Evolutionary conservation across 2,113 vertebrate genomes (phyloP).

Genomic region (Poeciliopsis occidentalis): DNA sequence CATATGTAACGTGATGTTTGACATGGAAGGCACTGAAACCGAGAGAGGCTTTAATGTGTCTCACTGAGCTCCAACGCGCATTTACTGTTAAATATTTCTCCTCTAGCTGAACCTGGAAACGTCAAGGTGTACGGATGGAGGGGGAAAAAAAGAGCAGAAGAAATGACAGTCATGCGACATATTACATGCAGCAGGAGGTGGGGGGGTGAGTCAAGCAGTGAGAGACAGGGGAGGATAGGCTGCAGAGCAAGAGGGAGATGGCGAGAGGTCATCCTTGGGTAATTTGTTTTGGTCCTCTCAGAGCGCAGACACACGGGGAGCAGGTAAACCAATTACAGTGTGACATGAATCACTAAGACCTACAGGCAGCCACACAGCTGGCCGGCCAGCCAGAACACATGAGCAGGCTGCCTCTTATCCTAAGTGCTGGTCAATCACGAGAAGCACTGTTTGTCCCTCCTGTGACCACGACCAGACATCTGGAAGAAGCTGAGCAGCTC

Average conservation of each 20-base stretch:
- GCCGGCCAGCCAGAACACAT: conserved; percentile 33
- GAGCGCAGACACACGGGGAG: conserved; percentile 77
- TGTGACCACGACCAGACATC: conserved; percentile 47
- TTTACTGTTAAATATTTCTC: conserved; percentile 20
- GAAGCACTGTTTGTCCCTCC: conserved; percentile 34
- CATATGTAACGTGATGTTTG: conserved; percentile 44
- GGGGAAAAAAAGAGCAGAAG: conserved; percentile 1
- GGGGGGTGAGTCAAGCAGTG: conserved; percentile 35
- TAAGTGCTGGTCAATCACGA: conserved; percentile 63
- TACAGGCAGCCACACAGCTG: conserved; percentile 65
- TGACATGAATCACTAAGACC: conserved; percentile 79
- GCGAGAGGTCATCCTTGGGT: conserved; percentile 76
- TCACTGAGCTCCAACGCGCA: conserved; percentile 1
- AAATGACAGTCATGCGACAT: conserved; percentile 46
- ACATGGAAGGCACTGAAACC: conserved; percentile 14
- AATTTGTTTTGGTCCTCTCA: conserved; percentile 80
- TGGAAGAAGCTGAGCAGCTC: conserved; percentile 23
- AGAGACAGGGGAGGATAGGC: conserved; percentile 44
- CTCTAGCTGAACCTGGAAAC: conserved; percentile 14
- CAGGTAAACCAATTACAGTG: conserved; percentile 81
- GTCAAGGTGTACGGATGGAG: conserved; percentile 29
- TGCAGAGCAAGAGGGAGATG: conserved; percentile 57
- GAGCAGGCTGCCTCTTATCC: conserved; percentile 29
- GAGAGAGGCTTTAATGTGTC: conserved; percentile 26
- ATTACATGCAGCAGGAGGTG: conserved; percentile 57